These are phyloP conservation scores for Formica aserva DNA, from an alignment of 2,888 invertebrate genomes.

Conservation along the genomic window DNA sequence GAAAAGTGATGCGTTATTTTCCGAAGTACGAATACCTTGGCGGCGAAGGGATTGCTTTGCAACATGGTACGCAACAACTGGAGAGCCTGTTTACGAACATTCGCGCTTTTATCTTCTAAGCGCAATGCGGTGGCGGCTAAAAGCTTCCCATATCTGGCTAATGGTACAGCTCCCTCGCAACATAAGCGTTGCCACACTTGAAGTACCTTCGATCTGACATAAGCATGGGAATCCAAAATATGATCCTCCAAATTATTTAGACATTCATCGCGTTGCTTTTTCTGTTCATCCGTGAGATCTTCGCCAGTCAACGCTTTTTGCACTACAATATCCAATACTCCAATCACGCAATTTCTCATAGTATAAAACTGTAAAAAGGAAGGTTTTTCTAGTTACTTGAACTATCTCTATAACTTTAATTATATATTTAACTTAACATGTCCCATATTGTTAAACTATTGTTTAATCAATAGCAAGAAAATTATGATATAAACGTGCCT, in stretches of 20 bases:
- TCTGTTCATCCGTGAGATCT: conserved; percentile 89
- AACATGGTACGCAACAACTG: conserved; percentile 92
- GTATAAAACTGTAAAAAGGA: conserved; percentile 86
- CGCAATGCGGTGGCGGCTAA: conserved; percentile 90
- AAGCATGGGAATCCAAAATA: conserved; percentile 93
- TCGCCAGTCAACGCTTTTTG: conserved; percentile 91
- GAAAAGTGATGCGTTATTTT: background rate
- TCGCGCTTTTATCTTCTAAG: conserved; percentile 93
- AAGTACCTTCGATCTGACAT: conserved; percentile 94
- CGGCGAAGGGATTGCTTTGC: conserved; percentile 94
- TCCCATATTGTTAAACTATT: background rate
- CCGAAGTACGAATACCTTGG: conserved; percentile 87
- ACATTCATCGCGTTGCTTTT: conserved; percentile 91
- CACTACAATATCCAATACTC: conserved; percentile 93
- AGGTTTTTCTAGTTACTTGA: background rate
- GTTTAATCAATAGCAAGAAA: background rate
- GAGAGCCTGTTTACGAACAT: conserved; percentile 94
- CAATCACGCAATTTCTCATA: conserved; percentile 93
- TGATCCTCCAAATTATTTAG: conserved; percentile 93
- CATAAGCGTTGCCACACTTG: conserved; percentile 94
- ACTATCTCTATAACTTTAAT: background rate
- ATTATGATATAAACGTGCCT: conserved; percentile 70
- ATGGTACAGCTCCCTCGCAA: conserved; percentile 92
- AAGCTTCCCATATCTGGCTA: conserved; percentile 90
- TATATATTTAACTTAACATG: background rate